Evolutionary conservation across 2,888 invertebrate genomes (phyloP).

Genomic region (Carpatolechia fugitivella): DNA sequence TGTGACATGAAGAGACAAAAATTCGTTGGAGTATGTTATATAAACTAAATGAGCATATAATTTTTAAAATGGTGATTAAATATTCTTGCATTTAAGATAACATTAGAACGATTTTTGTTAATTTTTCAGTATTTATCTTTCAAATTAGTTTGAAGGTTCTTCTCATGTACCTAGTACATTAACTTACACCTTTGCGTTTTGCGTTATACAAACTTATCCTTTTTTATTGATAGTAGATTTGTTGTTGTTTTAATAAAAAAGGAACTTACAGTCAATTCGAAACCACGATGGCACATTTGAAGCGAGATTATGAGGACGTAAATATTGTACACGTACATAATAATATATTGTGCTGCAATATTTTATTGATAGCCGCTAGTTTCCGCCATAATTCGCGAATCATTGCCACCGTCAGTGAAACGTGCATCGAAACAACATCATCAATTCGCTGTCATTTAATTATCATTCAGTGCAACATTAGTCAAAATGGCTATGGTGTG

Average conservation of each 20-base stretch:
- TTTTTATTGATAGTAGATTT: too few species aligned
- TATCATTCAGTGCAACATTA: neutral
- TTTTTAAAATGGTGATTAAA: too few species aligned
- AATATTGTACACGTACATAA: conserved; percentile 46
- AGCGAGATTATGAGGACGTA: conserved; percentile 57
- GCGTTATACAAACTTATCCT: too few species aligned
- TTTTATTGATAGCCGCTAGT: conserved; percentile 48
- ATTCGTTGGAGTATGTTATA: too few species aligned
- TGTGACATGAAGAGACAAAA: neutral
- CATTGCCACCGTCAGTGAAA: conserved; percentile 3
- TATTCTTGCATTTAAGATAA: too few species aligned
- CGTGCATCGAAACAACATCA: neutral
- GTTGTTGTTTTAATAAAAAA: too few species aligned
- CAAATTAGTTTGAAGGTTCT: too few species aligned
- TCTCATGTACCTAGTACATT: too few species aligned
- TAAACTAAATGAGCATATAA: too few species aligned
- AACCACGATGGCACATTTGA: conserved; percentile 19
- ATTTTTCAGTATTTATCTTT: too few species aligned
- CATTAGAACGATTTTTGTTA: too few species aligned
- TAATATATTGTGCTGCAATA: conserved; percentile 38
- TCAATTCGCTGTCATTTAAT: conserved; percentile 3
- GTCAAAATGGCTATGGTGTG: neutral
- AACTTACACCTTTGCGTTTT: too few species aligned
- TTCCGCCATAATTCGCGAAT: conserved; percentile 18
- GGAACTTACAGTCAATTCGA: conserved; percentile 5